Percentiles rank a stretch among this genome's conserved stretches.
Conservation (phyloP, 2,888 invertebrate genomes). For the Tinea pellionella region DNA sequence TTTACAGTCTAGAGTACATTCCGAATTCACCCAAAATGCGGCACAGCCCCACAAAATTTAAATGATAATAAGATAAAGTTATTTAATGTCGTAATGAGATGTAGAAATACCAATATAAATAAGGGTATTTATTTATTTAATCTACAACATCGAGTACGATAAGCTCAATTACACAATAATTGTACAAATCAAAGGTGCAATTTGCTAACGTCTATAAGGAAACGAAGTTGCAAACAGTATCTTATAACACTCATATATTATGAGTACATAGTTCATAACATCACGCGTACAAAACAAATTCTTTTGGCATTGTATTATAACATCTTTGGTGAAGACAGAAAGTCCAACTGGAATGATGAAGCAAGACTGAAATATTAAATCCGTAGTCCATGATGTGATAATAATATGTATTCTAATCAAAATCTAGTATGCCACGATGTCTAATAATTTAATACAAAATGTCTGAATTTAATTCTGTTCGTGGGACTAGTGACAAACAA, state of each 20-base stretch:
- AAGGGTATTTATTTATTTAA: neutral
- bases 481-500: constrained; percentile 19
- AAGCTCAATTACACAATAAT: constrained; percentile 6
- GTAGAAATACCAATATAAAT: neutral
- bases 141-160: constrained; percentile 6
- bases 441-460: neutral
- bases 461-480: neutral
- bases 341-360: no score
- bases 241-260: neutral
- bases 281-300: neutral
- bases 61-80: no score
- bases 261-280: neutral
- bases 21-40: no score
- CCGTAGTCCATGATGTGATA: no score
- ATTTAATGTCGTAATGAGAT: no score
- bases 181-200: constrained; percentile 4
- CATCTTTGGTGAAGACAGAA: no score
- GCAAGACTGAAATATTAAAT: no score
- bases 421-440: neutral
- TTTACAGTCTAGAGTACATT: no score
- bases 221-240: constrained; percentile 1
- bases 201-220: neutral
- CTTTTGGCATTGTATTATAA: no score
- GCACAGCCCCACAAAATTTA: no score
- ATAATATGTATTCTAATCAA: neutral